Evolutionary conservation across 2,888 invertebrate genomes (phyloP), one percentile per base, ranked within the genome.

Genomic region (Eupithecia subfuscata): DNA sequence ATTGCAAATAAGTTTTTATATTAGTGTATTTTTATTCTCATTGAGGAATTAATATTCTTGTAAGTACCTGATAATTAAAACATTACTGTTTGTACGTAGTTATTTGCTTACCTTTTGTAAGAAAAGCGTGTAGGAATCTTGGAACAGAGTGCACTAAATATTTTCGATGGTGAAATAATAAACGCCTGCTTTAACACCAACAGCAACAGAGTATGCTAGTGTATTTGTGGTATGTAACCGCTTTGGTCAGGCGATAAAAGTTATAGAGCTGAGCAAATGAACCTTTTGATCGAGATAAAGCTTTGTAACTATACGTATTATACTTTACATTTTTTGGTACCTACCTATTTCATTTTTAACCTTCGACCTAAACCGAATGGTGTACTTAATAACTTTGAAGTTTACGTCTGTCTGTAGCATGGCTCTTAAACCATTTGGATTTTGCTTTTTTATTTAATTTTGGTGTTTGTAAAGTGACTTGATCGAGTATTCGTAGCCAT

Each of bases 191-290:
- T 16, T n/a, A 18, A 63, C 48, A 69, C 18, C 34, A 30, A 30
- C n/a, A 75, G 69, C 71, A 69, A 70, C 12, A 2, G 34, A 37
- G 64, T 34, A 34, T 30, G 64, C 9, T 34, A 6, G 3, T 34
- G 34, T 22, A 64, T 18, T 64, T 11, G 2, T 64, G 64, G 18
- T 0, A 87, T 69, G 12, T 43, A 65, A 52, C 48, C n/a, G 63
- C 40, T 69, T 71, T 69, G 8, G 48, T 75, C 71, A 75, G 75
- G 71, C 71, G 69, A 69, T 69, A n/a, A 6, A 71, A 63, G 45
- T 60, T 43, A n/a, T 43, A 75, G 45, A 45, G 5, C 52, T 37
- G 18, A 40, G 67, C 22, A 1, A 71, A 75, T 71, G 52, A 56
- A 22, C 52, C 52, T 8, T 52, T 22, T 25, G n/a, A 43, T 69